Evolutionary conservation across 2,888 invertebrate species (phyloP).

Genomic region (Acanthopleura granulata): DNA sequence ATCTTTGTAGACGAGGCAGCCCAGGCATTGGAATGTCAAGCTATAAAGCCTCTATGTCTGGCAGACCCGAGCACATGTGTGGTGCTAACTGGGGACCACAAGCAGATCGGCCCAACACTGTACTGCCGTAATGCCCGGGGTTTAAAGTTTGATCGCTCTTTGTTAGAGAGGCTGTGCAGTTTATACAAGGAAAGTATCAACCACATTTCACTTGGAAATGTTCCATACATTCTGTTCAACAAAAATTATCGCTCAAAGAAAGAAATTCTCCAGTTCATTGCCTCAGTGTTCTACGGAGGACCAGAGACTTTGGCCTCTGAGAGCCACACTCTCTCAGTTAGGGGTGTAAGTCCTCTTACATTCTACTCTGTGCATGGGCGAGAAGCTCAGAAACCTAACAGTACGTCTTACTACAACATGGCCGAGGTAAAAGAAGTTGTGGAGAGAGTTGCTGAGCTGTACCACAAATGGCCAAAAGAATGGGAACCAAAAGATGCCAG

Average conservation of each 20-base stretch:
- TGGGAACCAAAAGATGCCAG: conserved; percentile 55
- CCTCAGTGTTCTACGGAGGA: conserved; percentile 64
- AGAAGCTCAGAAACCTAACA: conserved; percentile 54
- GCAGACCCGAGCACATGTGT: conserved; percentile 62
- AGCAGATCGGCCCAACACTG: conserved; percentile 61
- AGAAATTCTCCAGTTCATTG: conserved; percentile 65
- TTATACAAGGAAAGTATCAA: conserved; percentile 50
- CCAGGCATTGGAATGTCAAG: conserved; percentile 62
- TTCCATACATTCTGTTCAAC: conserved; percentile 57
- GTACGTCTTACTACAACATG: conserved; percentile 62
- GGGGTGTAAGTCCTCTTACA: conserved; percentile 54
- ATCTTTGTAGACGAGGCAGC: conserved; percentile 64
- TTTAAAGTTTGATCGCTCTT: conserved; percentile 58
- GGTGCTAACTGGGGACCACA: conserved; percentile 66
- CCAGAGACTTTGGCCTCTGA: conserved; percentile 55
- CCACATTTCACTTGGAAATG: conserved; percentile 32
- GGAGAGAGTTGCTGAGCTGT: conserved; percentile 56
- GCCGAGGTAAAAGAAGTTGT: conserved; percentile 62
- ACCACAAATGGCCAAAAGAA: conserved; percentile 60
- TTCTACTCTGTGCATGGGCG: conserved; percentile 58
- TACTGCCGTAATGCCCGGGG: conserved; percentile 56
- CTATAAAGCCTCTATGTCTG: conserved; percentile 62
- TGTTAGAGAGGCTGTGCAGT: conserved; percentile 59
- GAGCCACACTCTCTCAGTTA: conserved; percentile 49
- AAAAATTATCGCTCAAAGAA: conserved; percentile 64